phyloP scores from a whole-genome alignment of 2,797 vertebrate species.

The Microctenopoma lineatum region DNA sequence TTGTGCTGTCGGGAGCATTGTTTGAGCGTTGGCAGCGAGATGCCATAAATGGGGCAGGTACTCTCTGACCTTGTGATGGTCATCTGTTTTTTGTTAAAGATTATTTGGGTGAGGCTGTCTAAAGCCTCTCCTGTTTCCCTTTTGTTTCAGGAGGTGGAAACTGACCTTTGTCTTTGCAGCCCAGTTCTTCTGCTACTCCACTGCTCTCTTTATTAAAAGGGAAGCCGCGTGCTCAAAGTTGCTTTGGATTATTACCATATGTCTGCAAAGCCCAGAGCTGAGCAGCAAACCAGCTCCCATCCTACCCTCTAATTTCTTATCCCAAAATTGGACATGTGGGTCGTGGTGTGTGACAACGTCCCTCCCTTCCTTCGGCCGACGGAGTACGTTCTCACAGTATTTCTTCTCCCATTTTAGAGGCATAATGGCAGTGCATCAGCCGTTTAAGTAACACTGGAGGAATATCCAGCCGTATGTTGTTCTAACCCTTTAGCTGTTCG shows the following conservation, averaged over 20 bases:
- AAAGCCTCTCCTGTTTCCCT: constrained; percentile 36
- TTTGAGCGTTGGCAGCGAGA: neutral
- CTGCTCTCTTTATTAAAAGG: constrained; percentile 81
- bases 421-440: constrained; percentile 68
- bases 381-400: constrained; percentile 75
- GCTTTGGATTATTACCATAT: constrained; percentile 87
- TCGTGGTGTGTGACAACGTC: constrained; percentile 77
- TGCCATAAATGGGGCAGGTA: constrained; percentile 8
- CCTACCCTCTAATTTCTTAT: constrained; percentile 88
- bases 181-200: constrained; percentile 74
- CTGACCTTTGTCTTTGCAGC: constrained; percentile 62
- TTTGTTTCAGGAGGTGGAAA: constrained; percentile 76
- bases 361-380: constrained; percentile 75
- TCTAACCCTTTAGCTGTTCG: constrained; percentile 59
- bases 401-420: constrained; percentile 76
- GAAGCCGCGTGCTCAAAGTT: constrained; percentile 80
- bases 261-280: constrained; percentile 79
- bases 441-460: constrained; percentile 42
- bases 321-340: constrained; percentile 88
- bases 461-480: constrained; percentile 48
- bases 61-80: constrained; percentile 14
- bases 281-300: constrained; percentile 77
- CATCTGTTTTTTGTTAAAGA: constrained; percentile 37
- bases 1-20: neutral
- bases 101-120: constrained; percentile 41